A percentile compares a stretch with the other conserved stretches of the same genome.
Conservation (phyloP, 2,797 vertebrate species). For the Danio aesculapii region DNA sequence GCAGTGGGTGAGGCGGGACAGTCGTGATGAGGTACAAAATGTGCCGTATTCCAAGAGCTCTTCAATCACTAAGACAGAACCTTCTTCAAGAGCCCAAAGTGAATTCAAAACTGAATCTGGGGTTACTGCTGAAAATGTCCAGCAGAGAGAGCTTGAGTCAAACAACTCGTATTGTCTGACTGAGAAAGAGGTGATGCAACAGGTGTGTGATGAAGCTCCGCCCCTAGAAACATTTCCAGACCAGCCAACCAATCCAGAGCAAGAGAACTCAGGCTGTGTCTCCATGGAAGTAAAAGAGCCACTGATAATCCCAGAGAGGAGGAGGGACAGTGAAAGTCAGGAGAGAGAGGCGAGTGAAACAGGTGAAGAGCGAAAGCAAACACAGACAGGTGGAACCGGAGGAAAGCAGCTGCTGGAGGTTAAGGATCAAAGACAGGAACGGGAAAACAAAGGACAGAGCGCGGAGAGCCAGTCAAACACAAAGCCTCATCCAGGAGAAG, state of each 20-base stretch:
- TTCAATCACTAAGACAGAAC: constrained; percentile 19
- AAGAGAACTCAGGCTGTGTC: constrained; percentile 61
- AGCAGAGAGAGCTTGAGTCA: constrained; percentile 71
- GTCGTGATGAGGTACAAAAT: constrained; percentile 39
- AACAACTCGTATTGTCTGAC: constrained; percentile 50
- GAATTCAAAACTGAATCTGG: not conserved
- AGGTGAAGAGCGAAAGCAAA: constrained; percentile 55
- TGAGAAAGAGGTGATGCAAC: constrained; percentile 77
- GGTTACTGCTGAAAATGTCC: constrained; percentile 44
- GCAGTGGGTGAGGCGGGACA: constrained; percentile 52
- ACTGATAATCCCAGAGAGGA: constrained; percentile 59
- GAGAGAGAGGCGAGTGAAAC: constrained; percentile 62
- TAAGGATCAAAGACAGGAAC: constrained; percentile 32
- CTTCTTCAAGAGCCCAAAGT: not conserved
- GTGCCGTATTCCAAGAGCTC: constrained; percentile 15
- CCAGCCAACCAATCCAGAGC: constrained; percentile 70
- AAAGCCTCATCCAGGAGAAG: not conserved
- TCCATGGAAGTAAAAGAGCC: constrained; percentile 66
- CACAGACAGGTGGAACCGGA: constrained; percentile 44
- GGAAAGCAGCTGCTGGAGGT: constrained; percentile 39
- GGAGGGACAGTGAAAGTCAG: constrained; percentile 53
- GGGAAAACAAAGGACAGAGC: constrained; percentile 38
- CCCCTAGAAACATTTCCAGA: constrained; percentile 78
- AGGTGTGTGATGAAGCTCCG: constrained; percentile 76
- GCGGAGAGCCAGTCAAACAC: constrained; percentile 15